Conservation (phyloP, 2,888 invertebrate species). For the Sthenelais limicola region DNA sequence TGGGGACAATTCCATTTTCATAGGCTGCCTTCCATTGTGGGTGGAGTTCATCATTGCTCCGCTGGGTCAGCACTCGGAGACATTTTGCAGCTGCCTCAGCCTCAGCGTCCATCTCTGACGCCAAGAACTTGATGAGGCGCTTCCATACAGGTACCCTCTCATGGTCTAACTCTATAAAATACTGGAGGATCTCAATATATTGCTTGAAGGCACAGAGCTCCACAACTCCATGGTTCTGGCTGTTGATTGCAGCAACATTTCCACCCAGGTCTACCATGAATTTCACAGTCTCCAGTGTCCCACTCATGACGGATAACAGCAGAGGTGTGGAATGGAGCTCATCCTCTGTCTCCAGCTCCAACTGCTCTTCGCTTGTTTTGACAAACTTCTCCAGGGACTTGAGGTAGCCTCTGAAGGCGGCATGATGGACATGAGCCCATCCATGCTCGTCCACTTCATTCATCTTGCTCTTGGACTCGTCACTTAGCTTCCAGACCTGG, state of each 20-base stretch:
- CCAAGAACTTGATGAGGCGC: constrained; percentile 62
- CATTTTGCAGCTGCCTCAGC: constrained; percentile 63
- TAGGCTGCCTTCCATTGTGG: constrained; percentile 63
- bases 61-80: constrained; percentile 60
- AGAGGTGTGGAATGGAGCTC: constrained; percentile 68
- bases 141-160: constrained; percentile 67
- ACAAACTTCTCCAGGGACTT: constrained; percentile 69
- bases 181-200: constrained; percentile 60
- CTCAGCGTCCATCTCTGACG: constrained; percentile 66
- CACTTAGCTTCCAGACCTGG: constrained; percentile 12
- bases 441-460: constrained; percentile 68
- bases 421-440: constrained; percentile 71
- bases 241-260: constrained; percentile 62
- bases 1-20: constrained; percentile 62
- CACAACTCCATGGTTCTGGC: constrained; percentile 68
- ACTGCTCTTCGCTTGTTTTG: constrained; percentile 59
- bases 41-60: constrained; percentile 56
- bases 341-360: constrained; percentile 69
- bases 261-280: constrained; percentile 64
- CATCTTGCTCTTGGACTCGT: constrained; percentile 46
- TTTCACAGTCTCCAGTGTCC: constrained; percentile 64
- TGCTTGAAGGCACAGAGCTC: constrained; percentile 67
- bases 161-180: constrained; percentile 61
- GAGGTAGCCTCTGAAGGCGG: constrained; percentile 68
- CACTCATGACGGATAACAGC: constrained; percentile 65